These are phyloP conservation scores for Phrynocephalus forsythii DNA, from an alignment of 2,797 vertebrate species.

Conservation along the genomic window DNA sequence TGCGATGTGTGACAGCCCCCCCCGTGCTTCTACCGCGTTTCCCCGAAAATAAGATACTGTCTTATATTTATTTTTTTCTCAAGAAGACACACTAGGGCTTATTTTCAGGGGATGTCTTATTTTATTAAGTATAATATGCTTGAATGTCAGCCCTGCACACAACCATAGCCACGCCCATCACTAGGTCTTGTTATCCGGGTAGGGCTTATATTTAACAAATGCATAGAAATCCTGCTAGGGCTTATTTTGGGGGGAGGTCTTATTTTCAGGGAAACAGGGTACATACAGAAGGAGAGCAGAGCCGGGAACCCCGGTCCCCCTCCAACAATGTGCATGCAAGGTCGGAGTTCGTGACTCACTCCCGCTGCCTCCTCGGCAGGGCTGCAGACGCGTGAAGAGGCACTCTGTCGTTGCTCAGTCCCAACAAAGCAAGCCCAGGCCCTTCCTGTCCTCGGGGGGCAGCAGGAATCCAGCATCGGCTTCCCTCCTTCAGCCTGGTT, in stretches of 20 bases:
- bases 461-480: not conserved
- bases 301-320: not conserved
- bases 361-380: not conserved
- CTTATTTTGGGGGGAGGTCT: too few relatives aligned
- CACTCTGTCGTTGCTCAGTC: not conserved
- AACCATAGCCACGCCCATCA: too few relatives aligned
- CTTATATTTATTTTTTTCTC: too few relatives aligned
- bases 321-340: not conserved
- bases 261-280: too few relatives aligned
- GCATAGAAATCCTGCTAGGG: too few relatives aligned
- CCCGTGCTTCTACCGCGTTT: not conserved
- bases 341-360: conserved; percentile 26
- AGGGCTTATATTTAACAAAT: too few relatives aligned
- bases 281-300: not conserved
- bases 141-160: too few relatives aligned
- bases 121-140: too few relatives aligned
- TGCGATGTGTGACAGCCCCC: not conserved
- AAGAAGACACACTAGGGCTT: too few relatives aligned
- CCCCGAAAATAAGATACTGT: too few relatives aligned
- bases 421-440: not conserved
- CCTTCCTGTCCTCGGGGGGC: not conserved
- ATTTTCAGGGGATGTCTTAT: too few relatives aligned
- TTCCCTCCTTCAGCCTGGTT: not conserved
- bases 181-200: too few relatives aligned
- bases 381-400: not conserved